phyloP scores from a whole-genome alignment of 2,113 vertebrate genomes.

The Mandrillus leucophaeus region DNA sequence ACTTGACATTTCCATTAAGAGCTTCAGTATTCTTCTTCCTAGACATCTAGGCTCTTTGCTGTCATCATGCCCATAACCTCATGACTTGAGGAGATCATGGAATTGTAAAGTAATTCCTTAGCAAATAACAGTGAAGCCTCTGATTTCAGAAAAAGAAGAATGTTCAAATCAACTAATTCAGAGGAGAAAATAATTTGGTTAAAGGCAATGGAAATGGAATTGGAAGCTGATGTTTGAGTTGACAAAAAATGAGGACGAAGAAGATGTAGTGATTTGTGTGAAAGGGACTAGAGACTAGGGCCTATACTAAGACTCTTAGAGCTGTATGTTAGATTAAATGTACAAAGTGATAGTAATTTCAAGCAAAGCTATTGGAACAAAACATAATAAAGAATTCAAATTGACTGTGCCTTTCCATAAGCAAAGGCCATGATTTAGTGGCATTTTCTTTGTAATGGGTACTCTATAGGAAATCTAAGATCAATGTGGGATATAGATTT shows the following conservation, averaged over 20 bases:
- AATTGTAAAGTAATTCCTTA: background rate
- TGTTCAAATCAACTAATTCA: background rate
- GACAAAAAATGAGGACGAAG: slow-evolving; percentile 1
- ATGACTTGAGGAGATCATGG: background rate
- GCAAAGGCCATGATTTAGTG: slow-evolving; percentile 51
- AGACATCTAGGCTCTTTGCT: background rate
- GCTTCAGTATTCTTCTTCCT: background rate
- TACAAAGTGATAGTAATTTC: slow-evolving; percentile 46
- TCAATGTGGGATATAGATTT: slow-evolving; percentile 66
- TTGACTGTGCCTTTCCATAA: slow-evolving; percentile 53
- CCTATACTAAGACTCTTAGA: background rate
- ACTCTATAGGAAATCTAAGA: slow-evolving; percentile 66
- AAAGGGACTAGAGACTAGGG: background rate
- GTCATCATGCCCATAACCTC: background rate
- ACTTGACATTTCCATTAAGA: background rate
- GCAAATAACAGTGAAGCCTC: background rate
- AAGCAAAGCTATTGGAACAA: slow-evolving; percentile 31
- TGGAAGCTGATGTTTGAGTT: slow-evolving; percentile 3
- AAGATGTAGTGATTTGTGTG: slow-evolving; percentile 1
- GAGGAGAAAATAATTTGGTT: background rate
- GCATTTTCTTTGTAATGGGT: slow-evolving; percentile 66
- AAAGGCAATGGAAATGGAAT: background rate
- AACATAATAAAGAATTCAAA: slow-evolving; percentile 58
- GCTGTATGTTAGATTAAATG: slow-evolving; percentile 59
- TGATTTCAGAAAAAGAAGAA: background rate